Evolutionary conservation across 2,113 vertebrate species (phyloP).

Genomic region (Laticauda colubrina): DNA sequence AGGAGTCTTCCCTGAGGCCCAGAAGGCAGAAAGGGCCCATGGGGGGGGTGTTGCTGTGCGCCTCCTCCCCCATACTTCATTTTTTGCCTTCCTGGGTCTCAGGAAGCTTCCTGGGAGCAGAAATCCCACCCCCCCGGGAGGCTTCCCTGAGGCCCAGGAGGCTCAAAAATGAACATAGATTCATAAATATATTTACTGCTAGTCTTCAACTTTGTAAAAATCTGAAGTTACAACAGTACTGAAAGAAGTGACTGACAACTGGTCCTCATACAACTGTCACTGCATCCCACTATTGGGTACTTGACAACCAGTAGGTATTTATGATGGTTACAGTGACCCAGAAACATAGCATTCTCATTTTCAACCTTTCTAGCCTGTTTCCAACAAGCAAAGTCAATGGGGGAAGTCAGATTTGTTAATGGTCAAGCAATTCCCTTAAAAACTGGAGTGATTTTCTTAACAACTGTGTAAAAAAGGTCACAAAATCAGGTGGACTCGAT

Average conservation of each 20-base stretch:
- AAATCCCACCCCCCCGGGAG: accelerated
- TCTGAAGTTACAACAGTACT: not conserved
- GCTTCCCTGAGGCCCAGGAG: too few species aligned
- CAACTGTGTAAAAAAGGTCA: not conserved
- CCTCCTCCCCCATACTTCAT: too few species aligned
- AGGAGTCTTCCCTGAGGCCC: too few species aligned
- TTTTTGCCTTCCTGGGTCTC: too few species aligned
- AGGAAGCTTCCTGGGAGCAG: too few species aligned
- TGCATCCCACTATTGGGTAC: not conserved
- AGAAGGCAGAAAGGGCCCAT: too few species aligned
- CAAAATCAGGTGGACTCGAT: not conserved
- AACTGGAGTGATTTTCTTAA: not conserved
- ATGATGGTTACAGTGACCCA: not conserved
- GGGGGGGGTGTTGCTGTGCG: too few species aligned
- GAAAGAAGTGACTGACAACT: too few species aligned
- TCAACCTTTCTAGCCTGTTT: not conserved
- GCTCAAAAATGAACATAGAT: not conserved
- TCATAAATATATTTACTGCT: not conserved
- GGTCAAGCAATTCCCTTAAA: not conserved
- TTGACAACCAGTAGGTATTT: not conserved
- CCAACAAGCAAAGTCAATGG: not conserved
- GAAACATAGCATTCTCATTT: not conserved
- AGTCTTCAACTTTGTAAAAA: not conserved
- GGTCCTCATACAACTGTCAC: not conserved
- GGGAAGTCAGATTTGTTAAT: not conserved